Conservation (phyloP, 2,797 vertebrate species). For the Notoglanidium macrostoma region DNA sequence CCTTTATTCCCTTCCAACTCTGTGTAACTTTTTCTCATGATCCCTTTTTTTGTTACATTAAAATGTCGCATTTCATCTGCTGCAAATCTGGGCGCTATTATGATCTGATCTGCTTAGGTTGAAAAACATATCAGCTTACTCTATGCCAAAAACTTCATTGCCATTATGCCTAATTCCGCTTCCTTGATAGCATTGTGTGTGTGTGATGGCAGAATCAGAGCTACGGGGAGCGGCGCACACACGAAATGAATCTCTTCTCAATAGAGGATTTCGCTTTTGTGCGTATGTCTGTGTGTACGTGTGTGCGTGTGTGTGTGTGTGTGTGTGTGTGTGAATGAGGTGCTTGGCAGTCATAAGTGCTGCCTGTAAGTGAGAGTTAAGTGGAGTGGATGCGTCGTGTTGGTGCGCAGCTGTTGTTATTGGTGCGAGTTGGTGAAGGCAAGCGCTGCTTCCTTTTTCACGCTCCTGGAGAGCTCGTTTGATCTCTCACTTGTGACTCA, state of each 20-base stretch:
- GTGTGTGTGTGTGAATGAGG: slow-evolving; percentile 5
- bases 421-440: slow-evolving; percentile 28
- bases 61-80: slow-evolving; percentile 24
- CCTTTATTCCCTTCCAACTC: not conserved
- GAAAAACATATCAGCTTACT: slow-evolving; percentile 24
- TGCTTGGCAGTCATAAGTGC: slow-evolving; percentile 30
- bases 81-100: not conserved
- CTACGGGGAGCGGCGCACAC: not conserved
- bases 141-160: slow-evolving; percentile 15
- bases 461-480: slow-evolving; percentile 27
- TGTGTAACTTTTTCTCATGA: slow-evolving; percentile 32
- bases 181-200: slow-evolving; percentile 39
- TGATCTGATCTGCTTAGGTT: slow-evolving; percentile 19
- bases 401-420: slow-evolving; percentile 43
- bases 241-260: slow-evolving; percentile 31
- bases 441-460: slow-evolving; percentile 30
- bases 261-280: slow-evolving; percentile 35
- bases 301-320: slow-evolving; percentile 16
- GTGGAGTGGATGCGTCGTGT: slow-evolving; percentile 30
- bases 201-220: slow-evolving; percentile 24
- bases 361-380: slow-evolving; percentile 48
- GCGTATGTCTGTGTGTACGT: slow-evolving; percentile 20
- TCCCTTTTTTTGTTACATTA: not conserved
- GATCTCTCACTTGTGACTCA: slow-evolving; percentile 28
- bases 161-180: slow-evolving; percentile 34